phyloP scores from a whole-genome alignment of 2,113 vertebrate genomes.

The Oryzias javanicus region DNA sequence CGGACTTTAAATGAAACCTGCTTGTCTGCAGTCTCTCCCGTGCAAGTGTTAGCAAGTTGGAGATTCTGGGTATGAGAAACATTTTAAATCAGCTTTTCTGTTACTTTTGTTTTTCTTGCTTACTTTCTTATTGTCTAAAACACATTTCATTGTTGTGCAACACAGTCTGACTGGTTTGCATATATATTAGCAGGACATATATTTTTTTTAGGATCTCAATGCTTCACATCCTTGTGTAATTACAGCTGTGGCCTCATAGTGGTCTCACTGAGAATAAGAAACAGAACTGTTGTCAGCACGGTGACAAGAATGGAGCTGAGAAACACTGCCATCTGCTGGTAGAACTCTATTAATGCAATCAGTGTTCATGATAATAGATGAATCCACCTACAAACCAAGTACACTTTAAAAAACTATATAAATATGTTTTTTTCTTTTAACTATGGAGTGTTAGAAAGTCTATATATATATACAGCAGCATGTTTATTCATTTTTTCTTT shows the following conservation, averaged over 20 bases:
- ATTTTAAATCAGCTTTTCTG: no score
- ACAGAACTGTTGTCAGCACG: neutral
- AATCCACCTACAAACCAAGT: neutral
- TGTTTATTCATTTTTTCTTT: neutral
- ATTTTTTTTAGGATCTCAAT: constrained; percentile 8
- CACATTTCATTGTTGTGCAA: neutral
- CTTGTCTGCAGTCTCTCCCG: neutral
- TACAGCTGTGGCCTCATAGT: constrained; percentile 19
- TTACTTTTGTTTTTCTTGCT: neutral
- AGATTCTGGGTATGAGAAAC: constrained; percentile 5
- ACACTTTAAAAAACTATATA: neutral
- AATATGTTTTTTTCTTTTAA: neutral
- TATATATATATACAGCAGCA: neutral
- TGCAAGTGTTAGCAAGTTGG: constrained; percentile 5
- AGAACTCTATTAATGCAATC: neutral
- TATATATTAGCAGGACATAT: neutral
- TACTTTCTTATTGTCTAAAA: neutral
- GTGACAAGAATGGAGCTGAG: constrained; percentile 6
- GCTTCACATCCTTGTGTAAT: constrained; percentile 14
- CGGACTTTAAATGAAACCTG: constrained; percentile 29
- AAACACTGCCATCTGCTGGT: constrained; percentile 68
- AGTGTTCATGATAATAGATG: neutral
- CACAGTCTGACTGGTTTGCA: neutral
- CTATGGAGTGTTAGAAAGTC: neutral
- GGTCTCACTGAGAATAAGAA: neutral